Evolutionary conservation across 2,113 vertebrate species (phyloP).

Genomic region (Antidorcas marsupialis): DNA sequence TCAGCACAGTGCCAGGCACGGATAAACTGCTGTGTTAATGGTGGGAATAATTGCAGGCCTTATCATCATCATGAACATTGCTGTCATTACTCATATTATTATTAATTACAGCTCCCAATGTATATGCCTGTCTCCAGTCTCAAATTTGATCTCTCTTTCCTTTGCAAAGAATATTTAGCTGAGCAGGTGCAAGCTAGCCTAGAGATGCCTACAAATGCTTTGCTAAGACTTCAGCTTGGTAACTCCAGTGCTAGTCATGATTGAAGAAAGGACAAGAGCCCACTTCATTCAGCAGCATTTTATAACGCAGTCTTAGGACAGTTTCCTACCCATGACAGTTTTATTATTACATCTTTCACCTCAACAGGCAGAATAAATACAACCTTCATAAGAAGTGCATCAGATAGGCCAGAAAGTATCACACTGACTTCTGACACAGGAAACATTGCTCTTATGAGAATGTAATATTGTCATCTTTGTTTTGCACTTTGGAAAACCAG

Average conservation of each 20-base stretch:
- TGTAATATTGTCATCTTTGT: constrained; percentile 20
- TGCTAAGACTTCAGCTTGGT: background rate
- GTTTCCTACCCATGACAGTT: constrained; percentile 30
- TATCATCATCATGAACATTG: background rate
- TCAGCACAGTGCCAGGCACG: background rate
- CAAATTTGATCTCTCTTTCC: background rate
- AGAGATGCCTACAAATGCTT: background rate
- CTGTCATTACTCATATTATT: background rate
- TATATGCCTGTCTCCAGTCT: background rate
- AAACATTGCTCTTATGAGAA: background rate
- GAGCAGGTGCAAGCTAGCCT: background rate
- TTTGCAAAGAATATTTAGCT: background rate
- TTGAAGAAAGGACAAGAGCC: constrained; percentile 38
- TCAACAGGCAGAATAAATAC: constrained; percentile 58
- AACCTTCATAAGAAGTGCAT: constrained; percentile 28
- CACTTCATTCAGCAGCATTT: constrained; percentile 2
- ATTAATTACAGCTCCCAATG: background rate
- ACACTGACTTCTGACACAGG: constrained; percentile 3
- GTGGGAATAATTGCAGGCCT: background rate
- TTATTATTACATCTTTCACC: constrained; percentile 55
- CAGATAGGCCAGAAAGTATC: constrained; percentile 2
- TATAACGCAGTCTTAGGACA: constrained; percentile 12
- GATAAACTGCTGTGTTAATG: background rate
- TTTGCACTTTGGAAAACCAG: constrained; percentile 19
- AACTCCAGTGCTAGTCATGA: background rate